Evolutionary conservation across 2,888 invertebrate genomes (phyloP), one percentile per base, ranked within the genome.

Genomic region (Meta bourneti): DNA sequence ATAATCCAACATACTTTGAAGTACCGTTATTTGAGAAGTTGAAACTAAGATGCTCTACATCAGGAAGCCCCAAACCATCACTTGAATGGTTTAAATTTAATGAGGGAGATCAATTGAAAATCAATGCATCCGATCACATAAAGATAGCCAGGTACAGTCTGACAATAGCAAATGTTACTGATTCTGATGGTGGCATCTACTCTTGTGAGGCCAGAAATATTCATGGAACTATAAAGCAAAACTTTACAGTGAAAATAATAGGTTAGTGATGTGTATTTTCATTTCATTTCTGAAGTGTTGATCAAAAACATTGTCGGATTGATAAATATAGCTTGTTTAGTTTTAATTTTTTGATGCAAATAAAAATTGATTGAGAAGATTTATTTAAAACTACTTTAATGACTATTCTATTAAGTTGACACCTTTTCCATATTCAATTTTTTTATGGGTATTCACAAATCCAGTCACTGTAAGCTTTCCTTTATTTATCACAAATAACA

Each of bases 191-290:
- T 5, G 93, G 90, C 9, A n/a, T 84, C 5, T 93, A 93, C 70
- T 75, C 52, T 6, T 93, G 93, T 74, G 74, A 80, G 51, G 92
- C 90, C 2, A 51, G 11, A 72, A 93, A 89, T 54, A 48, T 16
- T 13, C 51, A 72, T 20, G 93, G 92, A 11, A 34, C 51, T 9
- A 34, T 93, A 34, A 75, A 75, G 54, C 84, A 85, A 54, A 91
- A 93, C 52, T 93, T 91, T 74, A 93, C 93, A 0, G 71, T 93
- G 7, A 69, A 81, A 61, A 75, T 90, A 8, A 77, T 86, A 20
- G 91, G 91, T 89, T 52, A 86, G 89, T 78, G 5, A 82, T 13
- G 9, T 34, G 49, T 49, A 71, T 49, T 13, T 61, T 61, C 1
- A 34, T 34, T 34, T 34, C 34, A 34, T 34, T 34, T 34, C 1